Evolutionary conservation across 2,113 vertebrate genomes (phyloP).

Genomic region (Ochotona curzoniae): DNA sequence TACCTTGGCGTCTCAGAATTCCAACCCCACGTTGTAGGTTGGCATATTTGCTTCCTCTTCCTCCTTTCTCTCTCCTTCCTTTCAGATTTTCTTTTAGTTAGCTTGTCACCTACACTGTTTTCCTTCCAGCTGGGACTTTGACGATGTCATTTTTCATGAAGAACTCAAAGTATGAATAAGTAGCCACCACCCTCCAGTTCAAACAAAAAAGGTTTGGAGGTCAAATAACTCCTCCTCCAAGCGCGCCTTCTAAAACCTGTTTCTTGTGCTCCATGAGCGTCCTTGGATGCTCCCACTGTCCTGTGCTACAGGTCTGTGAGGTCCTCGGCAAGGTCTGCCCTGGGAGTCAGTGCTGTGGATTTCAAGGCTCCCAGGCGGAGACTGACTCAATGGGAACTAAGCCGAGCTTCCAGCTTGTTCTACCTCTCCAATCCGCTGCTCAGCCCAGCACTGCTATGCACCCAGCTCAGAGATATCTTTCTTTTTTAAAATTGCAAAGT

Average conservation of each 20-base stretch:
- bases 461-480: not conserved
- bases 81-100: slow-evolving; percentile 4
- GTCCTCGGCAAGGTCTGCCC: not conserved
- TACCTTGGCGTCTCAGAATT: not conserved
- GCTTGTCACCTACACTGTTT: not conserved
- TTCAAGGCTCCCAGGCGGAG: not conserved
- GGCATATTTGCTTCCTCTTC: not conserved
- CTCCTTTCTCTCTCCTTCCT: not conserved
- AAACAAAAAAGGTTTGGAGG: not conserved
- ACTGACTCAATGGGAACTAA: not conserved
- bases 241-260: not conserved
- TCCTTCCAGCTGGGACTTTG: not conserved
- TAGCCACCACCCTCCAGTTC: not conserved
- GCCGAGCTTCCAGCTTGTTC: not conserved
- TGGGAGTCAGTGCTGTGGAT: not conserved
- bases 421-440: not conserved
- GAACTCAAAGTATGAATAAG: not conserved
- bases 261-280: not conserved
- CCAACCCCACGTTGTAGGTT: not conserved
- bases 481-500: no score
- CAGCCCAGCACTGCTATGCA: not conserved
- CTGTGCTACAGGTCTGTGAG: not conserved
- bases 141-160: not conserved
- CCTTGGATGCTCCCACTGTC: not conserved
- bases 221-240: not conserved